Base-by-base conservation (phyloP, 2,113 vertebrate species). In the Corydoras maculifer region DNA sequence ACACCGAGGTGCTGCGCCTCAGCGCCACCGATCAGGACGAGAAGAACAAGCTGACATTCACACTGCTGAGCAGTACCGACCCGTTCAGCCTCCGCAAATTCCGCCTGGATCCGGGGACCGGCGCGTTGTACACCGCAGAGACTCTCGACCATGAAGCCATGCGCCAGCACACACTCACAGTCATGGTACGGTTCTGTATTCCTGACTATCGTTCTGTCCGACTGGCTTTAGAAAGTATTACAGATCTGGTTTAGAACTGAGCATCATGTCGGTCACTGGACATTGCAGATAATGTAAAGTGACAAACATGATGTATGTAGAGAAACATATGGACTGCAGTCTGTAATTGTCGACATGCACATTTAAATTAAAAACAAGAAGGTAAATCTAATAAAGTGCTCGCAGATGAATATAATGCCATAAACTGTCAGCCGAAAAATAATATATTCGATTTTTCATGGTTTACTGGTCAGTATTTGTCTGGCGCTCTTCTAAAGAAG, bases 21-120 rank as follows among this genome's bases (percentile, higher is more conserved):
- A 91, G 85, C 57, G 95, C 97, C 3, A 78, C 83, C 1, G 97
- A 99, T 83, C 88, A 88, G 77, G 97, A 99, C 15, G 96, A 97
- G 86, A 98, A 98, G 85, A 98, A 98, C 87, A 98, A 97, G 71
- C 77, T 99, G 57, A 97, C 96, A 77, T 99, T 91, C 64, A 96
- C 94, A 0, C 90, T 99, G 30, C 93, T 96, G 77, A 93, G 94
- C 79, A 99, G 97, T 76, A 90, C 88, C 0, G 95, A 99, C 84
- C 94, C 94, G 0, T 70, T 89, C 79, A 98, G 95, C 77, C 90
- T 98, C 63, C 93, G 90, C 86, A 98, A 95, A 80, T 99, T 98
- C 73, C 90, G 93, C 1, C 88, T 99, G 9, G 97, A 98, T 77
- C 93, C 95, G 3, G 92, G 89, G 58, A 94, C 92, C 0, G 97